Evolutionary conservation across 2,113 vertebrate species (phyloP).

Genomic region (Hipposideros armiger): DNA sequence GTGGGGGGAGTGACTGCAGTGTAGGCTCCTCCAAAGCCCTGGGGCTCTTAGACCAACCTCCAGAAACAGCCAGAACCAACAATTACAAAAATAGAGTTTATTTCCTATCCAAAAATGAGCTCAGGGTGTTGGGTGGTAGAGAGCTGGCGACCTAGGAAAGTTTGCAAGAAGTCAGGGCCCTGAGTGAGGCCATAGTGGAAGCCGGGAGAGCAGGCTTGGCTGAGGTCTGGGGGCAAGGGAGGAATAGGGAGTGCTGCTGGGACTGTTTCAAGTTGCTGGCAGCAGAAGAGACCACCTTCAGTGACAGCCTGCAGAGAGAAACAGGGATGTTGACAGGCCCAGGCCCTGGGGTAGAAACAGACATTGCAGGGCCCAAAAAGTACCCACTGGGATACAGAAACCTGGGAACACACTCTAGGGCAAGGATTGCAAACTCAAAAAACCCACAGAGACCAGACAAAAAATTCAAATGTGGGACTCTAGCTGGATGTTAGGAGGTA

Average conservation of each 20-base stretch:
- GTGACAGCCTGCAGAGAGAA: constrained; percentile 72
- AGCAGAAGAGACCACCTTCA: constrained; percentile 70
- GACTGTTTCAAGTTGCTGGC: constrained; percentile 53
- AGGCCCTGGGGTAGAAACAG: neutral
- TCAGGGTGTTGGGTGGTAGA: neutral
- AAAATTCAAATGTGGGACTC: constrained; percentile 5
- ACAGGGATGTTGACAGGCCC: constrained; percentile 31
- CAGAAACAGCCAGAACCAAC: constrained; percentile 67
- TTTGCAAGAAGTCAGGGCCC: constrained; percentile 32
- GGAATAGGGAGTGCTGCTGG: neutral
- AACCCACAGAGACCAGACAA: neutral
- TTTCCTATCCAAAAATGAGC: constrained; percentile 81
- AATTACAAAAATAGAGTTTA: constrained; percentile 84
- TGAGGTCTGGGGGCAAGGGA: neutral
- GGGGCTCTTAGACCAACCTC: constrained; percentile 36
- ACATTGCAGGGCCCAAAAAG: neutral
- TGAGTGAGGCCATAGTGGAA: constrained; percentile 46
- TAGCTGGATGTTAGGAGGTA: neutral
- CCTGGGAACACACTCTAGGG: neutral
- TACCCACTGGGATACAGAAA: neutral
- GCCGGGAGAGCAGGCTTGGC: neutral
- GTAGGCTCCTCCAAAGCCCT: constrained; percentile 53
- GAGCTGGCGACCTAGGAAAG: constrained; percentile 1
- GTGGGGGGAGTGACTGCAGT: constrained; percentile 22
- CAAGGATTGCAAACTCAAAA: neutral